Percentiles rank a stretch among this genome's conserved stretches.
These are phyloP conservation scores for Myotis findleyi DNA, from an alignment of 2,797 vertebrate species.

Conservation along the genomic window DNA sequence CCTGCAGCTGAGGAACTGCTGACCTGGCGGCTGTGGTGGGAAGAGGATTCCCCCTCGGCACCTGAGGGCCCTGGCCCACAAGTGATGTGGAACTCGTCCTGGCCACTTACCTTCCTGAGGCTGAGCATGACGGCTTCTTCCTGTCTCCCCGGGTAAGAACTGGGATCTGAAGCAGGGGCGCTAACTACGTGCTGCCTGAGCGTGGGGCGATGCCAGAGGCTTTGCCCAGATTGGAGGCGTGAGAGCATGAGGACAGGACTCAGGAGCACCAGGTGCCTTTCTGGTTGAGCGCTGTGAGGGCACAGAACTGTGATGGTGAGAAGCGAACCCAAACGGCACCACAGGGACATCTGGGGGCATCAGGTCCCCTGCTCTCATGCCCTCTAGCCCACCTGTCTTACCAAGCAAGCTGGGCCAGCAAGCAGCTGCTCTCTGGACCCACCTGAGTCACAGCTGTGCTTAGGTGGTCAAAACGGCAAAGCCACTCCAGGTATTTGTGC, in stretches of 20 bases:
- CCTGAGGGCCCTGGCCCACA: neutral
- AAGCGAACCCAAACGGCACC: neutral
- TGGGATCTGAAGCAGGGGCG: neutral
- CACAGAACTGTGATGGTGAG: no score
- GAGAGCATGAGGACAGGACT: neutral
- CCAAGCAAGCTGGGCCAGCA: neutral
- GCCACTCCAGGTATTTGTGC: neutral
- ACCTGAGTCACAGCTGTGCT: neutral
- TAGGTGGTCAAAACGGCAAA: neutral
- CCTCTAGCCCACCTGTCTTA: neutral
- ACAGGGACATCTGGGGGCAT: neutral
- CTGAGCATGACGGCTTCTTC: neutral
- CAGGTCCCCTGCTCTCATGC: rapidly evolving
- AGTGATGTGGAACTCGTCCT: no score
- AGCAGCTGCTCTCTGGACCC: neutral
- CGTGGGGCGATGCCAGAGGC: neutral
- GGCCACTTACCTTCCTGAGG: neutral
- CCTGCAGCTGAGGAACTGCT: conserved; percentile 52
- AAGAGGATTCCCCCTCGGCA: neutral
- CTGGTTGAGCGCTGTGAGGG: no score
- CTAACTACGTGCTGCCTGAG: neutral
- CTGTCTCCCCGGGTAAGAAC: neutral
- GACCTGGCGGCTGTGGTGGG: neutral
- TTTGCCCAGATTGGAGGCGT: neutral
- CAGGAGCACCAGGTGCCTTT: neutral